Evolutionary conservation across 2,113 vertebrate species (phyloP), one percentile per base, ranked within the genome.

Genomic region (Excalfactoria chinensis): DNA sequence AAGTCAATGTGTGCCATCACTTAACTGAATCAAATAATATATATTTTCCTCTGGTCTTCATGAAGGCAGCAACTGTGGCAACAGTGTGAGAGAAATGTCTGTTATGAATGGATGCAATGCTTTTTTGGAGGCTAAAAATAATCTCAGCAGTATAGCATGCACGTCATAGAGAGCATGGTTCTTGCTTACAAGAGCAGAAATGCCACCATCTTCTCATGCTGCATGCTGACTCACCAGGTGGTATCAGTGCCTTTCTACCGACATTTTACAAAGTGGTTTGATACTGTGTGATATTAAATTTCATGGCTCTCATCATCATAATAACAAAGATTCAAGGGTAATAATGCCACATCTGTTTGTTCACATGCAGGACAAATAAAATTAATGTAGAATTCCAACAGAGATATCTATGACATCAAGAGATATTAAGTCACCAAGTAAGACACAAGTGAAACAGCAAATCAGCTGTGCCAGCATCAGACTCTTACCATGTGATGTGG

Each of bases 121-220:
- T 28, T 80, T 73, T 67, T 55, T 22, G 28, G n/a, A 74, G 23
- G 5, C 37, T 80, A 43, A 86, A 81, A 79, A 34, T 25, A 32
- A 21, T 66, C 46, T 70, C 40, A 51, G 41, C 30, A 2, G 19
- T 34, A 37, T 2, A 58, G 19, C 16, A 13, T 21, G 41, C 37
- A 23, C n/a, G 68, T 34, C 32, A 55, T 30, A 13, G 9, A 49
- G 6, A 73, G 14, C 0, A 0, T 51, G 7, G 4, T 12, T 69
- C 7, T 19, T 6, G 4, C 34, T 69, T 13, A 30, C 15, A 87
- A 69, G 10, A 46, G 12, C 21, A 74, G 7, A 48, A 67, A 46
- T 71, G n/a, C 19, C 5, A n/a, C 15, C 67, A 18, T 34, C 19
- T 3, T 77, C 41, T 43, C 35, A 56, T 25, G 56, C 26, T 55